Percentiles rank a stretch among this genome's conserved stretches.
phyloP scores from a whole-genome alignment of 2,797 vertebrate genomes.

The Liparis tanakae region DNA sequence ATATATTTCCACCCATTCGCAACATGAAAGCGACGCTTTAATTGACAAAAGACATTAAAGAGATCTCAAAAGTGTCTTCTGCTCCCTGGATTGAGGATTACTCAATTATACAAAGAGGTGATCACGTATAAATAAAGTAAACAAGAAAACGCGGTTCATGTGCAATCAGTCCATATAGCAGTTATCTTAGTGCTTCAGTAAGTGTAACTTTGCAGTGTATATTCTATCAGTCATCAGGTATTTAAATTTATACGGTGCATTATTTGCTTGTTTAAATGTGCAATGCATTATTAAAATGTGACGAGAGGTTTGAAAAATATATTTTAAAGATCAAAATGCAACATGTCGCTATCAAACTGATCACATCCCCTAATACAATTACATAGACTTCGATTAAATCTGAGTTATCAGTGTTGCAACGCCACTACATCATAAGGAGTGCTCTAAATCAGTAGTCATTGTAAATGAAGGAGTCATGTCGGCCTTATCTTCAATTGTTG shows the following conservation, averaged over 20 bases:
- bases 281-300: background rate
- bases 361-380: constrained; percentile 2
- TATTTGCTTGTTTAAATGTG: constrained; percentile 17
- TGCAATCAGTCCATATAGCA: constrained; percentile 1
- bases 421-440: background rate
- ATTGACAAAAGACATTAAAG: constrained; percentile 14
- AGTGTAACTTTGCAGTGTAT: constrained; percentile 1
- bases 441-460: background rate
- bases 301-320: background rate
- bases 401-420: background rate
- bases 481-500: background rate
- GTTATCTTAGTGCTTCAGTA: background rate
- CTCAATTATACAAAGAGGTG: constrained; percentile 11
- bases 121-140: constrained; percentile 1
- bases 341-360: background rate
- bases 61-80: constrained; percentile 26
- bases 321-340: constrained; percentile 4
- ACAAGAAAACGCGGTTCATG: constrained; percentile 2
- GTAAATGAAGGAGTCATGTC: background rate
- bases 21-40: constrained; percentile 13
- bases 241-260: constrained; percentile 4
- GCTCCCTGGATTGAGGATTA: background rate
- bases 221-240: background rate
- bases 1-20: constrained; percentile 23
- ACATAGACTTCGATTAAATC: background rate